Percentiles rank a stretch among this genome's conserved stretches.
These are phyloP conservation scores for Labeo catla DNA, from an alignment of 2,113 vertebrate species.

Conservation along the genomic window DNA sequence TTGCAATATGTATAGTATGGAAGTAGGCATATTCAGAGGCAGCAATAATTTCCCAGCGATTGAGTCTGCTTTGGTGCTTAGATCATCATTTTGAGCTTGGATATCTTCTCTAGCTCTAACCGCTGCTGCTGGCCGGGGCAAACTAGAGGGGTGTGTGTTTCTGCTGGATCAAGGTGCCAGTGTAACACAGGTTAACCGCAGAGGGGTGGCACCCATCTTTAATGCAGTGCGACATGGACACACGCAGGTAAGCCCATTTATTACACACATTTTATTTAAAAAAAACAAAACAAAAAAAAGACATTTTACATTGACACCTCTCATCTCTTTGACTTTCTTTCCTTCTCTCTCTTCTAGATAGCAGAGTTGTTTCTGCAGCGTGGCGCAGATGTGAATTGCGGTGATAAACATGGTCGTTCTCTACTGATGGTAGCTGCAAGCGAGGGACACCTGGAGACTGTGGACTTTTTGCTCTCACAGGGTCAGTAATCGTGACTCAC, in stretches of 20 bases:
- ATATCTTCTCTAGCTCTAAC: slow-evolving; percentile 82
- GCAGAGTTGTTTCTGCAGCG: slow-evolving; percentile 84
- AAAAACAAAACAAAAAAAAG: neutral
- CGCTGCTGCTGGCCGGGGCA: slow-evolving; percentile 90
- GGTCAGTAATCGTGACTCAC: slow-evolving; percentile 73
- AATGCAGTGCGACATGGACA: slow-evolving; percentile 91
- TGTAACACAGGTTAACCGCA: slow-evolving; percentile 81
- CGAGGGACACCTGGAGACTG: slow-evolving; percentile 87
- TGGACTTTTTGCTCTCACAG: slow-evolving; percentile 88
- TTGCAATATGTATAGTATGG: neutral
- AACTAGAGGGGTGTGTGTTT: slow-evolving; percentile 82
- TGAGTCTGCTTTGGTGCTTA: neutral
- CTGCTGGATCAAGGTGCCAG: slow-evolving; percentile 82
- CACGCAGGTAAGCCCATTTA: slow-evolving; percentile 81
- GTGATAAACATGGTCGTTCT: slow-evolving; percentile 90
- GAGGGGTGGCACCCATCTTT: slow-evolving; percentile 84
- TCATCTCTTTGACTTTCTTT: neutral
- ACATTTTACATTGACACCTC: neutral
- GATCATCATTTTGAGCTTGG: slow-evolving; percentile 56
- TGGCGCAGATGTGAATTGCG: slow-evolving; percentile 83
- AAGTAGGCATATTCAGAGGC: neutral
- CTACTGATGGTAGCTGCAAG: slow-evolving; percentile 91
- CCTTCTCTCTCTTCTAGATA: slow-evolving; percentile 74
- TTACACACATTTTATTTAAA: neutral
- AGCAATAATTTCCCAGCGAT: neutral